Percentiles rank a stretch among this genome's conserved stretches.
Conservation (phyloP, 2,113 vertebrate species). For the Oreochromis spilurus region DNA sequence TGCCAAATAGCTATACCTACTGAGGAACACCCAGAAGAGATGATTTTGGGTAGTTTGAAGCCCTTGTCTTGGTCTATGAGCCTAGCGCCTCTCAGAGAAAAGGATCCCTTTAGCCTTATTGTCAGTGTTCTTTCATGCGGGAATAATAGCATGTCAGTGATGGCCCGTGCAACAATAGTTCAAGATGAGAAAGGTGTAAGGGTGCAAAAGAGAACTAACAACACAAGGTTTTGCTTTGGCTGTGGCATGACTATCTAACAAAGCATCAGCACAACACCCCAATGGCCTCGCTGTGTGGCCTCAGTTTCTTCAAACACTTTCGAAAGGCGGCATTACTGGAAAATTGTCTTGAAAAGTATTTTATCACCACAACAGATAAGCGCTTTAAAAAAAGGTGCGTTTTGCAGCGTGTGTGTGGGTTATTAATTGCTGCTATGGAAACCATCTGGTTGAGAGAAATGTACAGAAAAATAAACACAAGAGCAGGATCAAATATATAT, state of each 20-base stretch:
- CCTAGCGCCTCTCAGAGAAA: constrained; percentile 33
- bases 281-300: constrained; percentile 52
- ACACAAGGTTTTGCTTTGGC: constrained; percentile 59
- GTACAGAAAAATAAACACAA: not conserved
- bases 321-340: not conserved
- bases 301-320: constrained; percentile 1
- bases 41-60: constrained; percentile 45
- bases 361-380: constrained; percentile 32
- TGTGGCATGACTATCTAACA: constrained; percentile 50
- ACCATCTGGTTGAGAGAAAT: not conserved
- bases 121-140: constrained; percentile 37
- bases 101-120: constrained; percentile 28
- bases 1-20: constrained; percentile 32
- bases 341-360: constrained; percentile 24
- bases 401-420: not conserved
- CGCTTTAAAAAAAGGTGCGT: not conserved
- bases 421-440: constrained; percentile 32
- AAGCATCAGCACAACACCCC: constrained; percentile 40
- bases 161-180: constrained; percentile 44
- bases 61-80: constrained; percentile 41
- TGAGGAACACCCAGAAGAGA: constrained; percentile 44
- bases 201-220: constrained; percentile 24
- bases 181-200: constrained; percentile 70
- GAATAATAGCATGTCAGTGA: constrained; percentile 40
- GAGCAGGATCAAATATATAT: not conserved